Evolutionary conservation across 1,140 invertebrate species (phyloP).

Genomic region (Oncopodura yosiiana): DNA sequence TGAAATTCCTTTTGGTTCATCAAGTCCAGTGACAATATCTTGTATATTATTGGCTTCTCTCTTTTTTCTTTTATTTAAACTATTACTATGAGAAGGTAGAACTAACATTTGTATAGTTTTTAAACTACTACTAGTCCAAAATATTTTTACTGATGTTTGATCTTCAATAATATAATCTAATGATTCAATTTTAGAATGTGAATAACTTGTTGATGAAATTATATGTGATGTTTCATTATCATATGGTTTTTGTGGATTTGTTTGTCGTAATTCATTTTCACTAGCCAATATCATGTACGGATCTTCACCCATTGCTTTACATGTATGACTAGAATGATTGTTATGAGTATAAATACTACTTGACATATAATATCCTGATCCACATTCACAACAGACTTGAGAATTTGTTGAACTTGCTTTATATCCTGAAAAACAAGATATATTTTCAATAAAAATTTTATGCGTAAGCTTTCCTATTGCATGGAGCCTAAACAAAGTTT

Average conservation of each 20-base stretch:
- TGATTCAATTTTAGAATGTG: constrained; percentile 45
- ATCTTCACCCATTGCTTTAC: too few relatives aligned
- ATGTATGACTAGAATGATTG: constrained; percentile 10
- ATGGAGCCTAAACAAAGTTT: too few relatives aligned
- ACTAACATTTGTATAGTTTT: constrained; percentile 23
- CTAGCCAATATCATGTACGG: constrained; percentile 52
- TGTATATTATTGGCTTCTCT: constrained; percentile 1
- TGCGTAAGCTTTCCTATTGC: too few relatives aligned
- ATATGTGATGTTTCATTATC: constrained; percentile 37
- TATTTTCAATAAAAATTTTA: too few relatives aligned
- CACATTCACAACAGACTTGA: too few relatives aligned
- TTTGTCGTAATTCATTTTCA: constrained; percentile 52
- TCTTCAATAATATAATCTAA: constrained; percentile 41
- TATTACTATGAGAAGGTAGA: constrained; percentile 9
- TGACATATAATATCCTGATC: constrained; percentile 25
- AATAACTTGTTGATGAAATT: constrained; percentile 23
- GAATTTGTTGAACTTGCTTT: too few relatives aligned
- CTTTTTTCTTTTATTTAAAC: constrained; percentile 2
- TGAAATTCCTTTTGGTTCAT: constrained; percentile 59
- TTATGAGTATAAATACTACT: constrained; percentile 9
- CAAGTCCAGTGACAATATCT: constrained; percentile 38
- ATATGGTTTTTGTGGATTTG: constrained; percentile 52
- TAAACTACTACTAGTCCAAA: constrained; percentile 21
- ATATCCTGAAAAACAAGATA: too few relatives aligned
- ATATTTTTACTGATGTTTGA: constrained; percentile 22